These are phyloP conservation scores for Anthoscopus minutus DNA, from an alignment of 2,113 vertebrate species.

Conservation along the genomic window DNA sequence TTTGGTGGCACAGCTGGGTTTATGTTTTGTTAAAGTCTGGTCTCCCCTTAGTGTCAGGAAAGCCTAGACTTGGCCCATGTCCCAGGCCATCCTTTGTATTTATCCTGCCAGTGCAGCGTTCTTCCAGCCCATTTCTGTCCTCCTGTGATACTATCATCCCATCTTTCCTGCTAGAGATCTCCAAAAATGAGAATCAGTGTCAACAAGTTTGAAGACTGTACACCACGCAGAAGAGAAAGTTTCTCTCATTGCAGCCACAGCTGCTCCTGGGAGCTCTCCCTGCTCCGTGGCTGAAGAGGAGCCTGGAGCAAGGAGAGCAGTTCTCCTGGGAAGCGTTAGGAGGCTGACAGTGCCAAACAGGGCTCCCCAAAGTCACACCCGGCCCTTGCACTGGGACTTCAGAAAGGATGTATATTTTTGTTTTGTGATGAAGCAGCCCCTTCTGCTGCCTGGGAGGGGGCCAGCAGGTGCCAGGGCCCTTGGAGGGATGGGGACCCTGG, in stretches of 20 bases:
- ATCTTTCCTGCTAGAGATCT: neutral
- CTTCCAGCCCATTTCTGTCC: neutral
- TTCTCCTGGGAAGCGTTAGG: neutral
- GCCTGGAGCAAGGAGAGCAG: neutral
- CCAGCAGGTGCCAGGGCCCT: neutral
- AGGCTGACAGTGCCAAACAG: neutral
- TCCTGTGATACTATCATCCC: neutral
- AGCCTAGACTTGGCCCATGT: neutral
- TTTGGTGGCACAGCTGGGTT: neutral
- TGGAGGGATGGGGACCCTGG: too few relatives aligned
- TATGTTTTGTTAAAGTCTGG: neutral
- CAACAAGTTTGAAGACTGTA: fast-evolving
- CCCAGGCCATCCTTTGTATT: neutral
- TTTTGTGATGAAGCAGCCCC: neutral
- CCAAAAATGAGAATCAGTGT: neutral
- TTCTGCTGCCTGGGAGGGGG: neutral
- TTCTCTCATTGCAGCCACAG: fast-evolving
- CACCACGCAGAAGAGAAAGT: neutral
- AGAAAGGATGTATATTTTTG: neutral
- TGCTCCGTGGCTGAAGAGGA: neutral
- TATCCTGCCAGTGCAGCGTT: neutral
- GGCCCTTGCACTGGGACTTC: fast-evolving
- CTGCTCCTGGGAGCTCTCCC: fast-evolving
- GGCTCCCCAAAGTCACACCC: neutral
- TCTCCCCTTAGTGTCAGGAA: neutral